Evolutionary conservation across 2,888 invertebrate genomes (phyloP).

Genomic region (Xiphydria camelus): DNA sequence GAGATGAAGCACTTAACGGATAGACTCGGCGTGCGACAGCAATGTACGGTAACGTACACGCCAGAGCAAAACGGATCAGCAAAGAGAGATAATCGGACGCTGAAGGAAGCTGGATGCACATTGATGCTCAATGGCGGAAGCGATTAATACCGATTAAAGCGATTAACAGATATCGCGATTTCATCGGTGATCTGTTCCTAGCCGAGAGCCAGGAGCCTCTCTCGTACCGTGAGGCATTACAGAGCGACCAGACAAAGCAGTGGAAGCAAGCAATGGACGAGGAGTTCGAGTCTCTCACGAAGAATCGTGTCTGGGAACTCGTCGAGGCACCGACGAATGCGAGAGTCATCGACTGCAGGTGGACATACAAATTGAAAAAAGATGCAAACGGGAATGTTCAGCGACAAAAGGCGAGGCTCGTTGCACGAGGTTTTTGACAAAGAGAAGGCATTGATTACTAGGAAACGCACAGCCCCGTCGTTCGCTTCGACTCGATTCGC

Average conservation of each 20-base stretch:
- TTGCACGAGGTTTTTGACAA: constrained; percentile 33
- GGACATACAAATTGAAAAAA: constrained; percentile 14
- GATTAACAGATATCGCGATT: too few relatives aligned
- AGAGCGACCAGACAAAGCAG: not conserved
- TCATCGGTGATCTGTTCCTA: not conserved
- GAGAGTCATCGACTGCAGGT: not conserved
- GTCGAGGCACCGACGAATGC: not conserved
- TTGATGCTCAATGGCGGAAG: too few relatives aligned
- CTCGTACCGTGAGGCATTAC: not conserved
- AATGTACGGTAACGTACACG: constrained; percentile 15
- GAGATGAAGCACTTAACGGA: constrained; percentile 17
- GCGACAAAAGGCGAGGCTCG: constrained; percentile 37
- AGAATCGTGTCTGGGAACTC: constrained; percentile 13
- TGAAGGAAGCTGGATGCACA: too few relatives aligned
- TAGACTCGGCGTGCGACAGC: constrained; percentile 23
- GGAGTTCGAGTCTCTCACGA: constrained; percentile 15
- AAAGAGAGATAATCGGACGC: not conserved
- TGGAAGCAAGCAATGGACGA: constrained; percentile 12
- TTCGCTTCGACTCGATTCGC: constrained; percentile 32
- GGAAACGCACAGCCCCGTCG: constrained; percentile 42
- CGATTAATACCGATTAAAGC: too few relatives aligned
- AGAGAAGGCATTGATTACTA: constrained; percentile 33
- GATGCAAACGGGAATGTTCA: constrained; percentile 24
- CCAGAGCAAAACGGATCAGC: constrained; percentile 33
- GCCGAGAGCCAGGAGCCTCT: not conserved